These are phyloP conservation scores for Thelaira solivaga DNA, from an alignment of 2,888 invertebrate genomes.

Conservation along the genomic window DNA sequence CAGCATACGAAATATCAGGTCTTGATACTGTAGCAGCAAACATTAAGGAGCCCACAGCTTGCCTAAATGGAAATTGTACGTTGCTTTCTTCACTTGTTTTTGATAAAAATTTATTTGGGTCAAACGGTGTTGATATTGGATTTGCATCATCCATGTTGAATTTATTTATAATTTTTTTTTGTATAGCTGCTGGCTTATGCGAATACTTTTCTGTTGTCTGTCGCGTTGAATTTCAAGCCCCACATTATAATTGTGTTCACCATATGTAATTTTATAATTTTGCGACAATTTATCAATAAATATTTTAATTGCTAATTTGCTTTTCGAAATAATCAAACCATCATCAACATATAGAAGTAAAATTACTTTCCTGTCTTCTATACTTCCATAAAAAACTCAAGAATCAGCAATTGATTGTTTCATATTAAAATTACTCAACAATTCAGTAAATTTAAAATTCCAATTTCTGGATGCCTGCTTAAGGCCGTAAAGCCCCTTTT, in stretches of 20 bases:
- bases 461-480: conserved; percentile 65
- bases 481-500: conserved; percentile 65
- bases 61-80: conserved; percentile 57
- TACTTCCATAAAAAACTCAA: conserved; percentile 64
- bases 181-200: conserved; percentile 53
- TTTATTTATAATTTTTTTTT: conserved; percentile 44
- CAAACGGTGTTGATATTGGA: conserved; percentile 58
- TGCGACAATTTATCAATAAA: conserved; percentile 32
- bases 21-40: conserved; percentile 46
- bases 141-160: conserved; percentile 59
- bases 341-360: conserved; percentile 68
- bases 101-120: conserved; percentile 15
- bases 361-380: conserved; percentile 45
- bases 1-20: conserved; percentile 61
- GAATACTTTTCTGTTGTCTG: conserved; percentile 42
- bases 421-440: conserved; percentile 61
- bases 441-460: conserved; percentile 63
- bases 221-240: conserved; percentile 43
- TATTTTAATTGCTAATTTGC: conserved; percentile 6
- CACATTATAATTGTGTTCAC: conserved; percentile 40
- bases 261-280: conserved; percentile 27
- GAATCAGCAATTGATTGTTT: conserved; percentile 64
- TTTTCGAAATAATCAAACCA: conserved; percentile 61
- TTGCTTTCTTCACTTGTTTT: conserved; percentile 2
- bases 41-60: conserved; percentile 44